Evolutionary conservation across 2,888 invertebrate species (phyloP).

Genomic region (Cetonia aurata): DNA sequence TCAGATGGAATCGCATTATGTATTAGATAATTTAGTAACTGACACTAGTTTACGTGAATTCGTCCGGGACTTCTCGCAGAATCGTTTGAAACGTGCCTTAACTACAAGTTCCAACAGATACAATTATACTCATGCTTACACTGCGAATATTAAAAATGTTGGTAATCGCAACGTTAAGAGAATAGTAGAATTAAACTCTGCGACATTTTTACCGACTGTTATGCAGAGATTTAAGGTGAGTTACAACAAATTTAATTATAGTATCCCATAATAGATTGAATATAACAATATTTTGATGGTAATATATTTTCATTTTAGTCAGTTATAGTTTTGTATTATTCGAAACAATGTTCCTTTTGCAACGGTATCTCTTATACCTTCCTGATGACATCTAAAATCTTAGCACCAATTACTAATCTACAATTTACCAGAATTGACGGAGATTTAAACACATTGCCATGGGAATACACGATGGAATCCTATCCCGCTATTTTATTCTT

Average conservation of each 20-base stretch:
- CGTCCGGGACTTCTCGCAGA: conserved; percentile 69
- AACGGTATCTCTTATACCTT: conserved; percentile 77
- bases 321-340: conserved; percentile 82
- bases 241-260: not conserved
- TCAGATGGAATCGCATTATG: conserved; percentile 80
- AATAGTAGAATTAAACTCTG: conserved; percentile 76
- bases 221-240: conserved; percentile 73
- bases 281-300: not conserved
- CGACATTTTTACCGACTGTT: conserved; percentile 74
- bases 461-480: conserved; percentile 84
- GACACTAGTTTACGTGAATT: conserved; percentile 69
- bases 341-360: conserved; percentile 84
- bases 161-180: conserved; percentile 62
- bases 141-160: conserved; percentile 43
- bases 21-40: conserved; percentile 70
- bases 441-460: conserved; percentile 86
- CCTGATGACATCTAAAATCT: conserved; percentile 75
- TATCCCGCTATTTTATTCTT: conserved; percentile 88
- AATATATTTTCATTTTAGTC: conserved; percentile 69
- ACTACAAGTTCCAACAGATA: conserved; percentile 56
- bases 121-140: conserved; percentile 56
- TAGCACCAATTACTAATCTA: conserved; percentile 69
- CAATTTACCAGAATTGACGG: conserved; percentile 82
- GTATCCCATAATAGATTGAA: not conserved
- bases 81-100: conserved; percentile 59